These are phyloP conservation scores for Lagria hirta DNA, from an alignment of 2,888 invertebrate genomes.

Conservation along the genomic window DNA sequence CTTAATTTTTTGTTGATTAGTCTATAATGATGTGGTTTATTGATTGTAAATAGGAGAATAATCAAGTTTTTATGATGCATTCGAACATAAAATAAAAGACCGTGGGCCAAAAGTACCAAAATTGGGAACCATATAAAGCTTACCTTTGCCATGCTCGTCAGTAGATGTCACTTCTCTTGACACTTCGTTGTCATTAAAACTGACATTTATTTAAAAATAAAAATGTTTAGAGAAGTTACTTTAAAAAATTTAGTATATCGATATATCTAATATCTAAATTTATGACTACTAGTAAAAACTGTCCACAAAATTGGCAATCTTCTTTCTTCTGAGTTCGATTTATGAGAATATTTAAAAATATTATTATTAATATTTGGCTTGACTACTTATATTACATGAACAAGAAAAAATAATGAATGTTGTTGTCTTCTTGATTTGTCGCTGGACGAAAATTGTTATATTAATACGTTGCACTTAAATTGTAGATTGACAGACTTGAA, in stretches of 20 bases:
- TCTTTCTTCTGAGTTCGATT: slow-evolving; percentile 9
- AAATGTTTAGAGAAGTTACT: slow-evolving; percentile 19
- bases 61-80: no score
- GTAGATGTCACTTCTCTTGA: no score
- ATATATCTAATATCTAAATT: slow-evolving; percentile 15
- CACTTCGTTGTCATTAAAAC: no score
- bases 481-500: slow-evolving; percentile 53
- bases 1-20: no score
- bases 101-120: no score
- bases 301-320: slow-evolving; percentile 11
- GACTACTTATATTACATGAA: slow-evolving; percentile 13
- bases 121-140: no score
- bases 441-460: slow-evolving; percentile 31
- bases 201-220: no score
- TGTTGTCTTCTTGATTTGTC: slow-evolving; percentile 1
- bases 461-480: slow-evolving; percentile 49
- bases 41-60: no score
- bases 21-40: no score
- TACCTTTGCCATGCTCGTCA: no score
- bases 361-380: slow-evolving; percentile 26
- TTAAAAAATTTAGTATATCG: slow-evolving; percentile 18
- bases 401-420: slow-evolving; percentile 11
- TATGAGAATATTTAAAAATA: slow-evolving; percentile 12
- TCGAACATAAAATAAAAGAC: no score
- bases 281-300: slow-evolving; percentile 8